These are phyloP conservation scores for Tinamus major DNA, from an alignment of 2,797 vertebrate species.

Conservation along the genomic window DNA sequence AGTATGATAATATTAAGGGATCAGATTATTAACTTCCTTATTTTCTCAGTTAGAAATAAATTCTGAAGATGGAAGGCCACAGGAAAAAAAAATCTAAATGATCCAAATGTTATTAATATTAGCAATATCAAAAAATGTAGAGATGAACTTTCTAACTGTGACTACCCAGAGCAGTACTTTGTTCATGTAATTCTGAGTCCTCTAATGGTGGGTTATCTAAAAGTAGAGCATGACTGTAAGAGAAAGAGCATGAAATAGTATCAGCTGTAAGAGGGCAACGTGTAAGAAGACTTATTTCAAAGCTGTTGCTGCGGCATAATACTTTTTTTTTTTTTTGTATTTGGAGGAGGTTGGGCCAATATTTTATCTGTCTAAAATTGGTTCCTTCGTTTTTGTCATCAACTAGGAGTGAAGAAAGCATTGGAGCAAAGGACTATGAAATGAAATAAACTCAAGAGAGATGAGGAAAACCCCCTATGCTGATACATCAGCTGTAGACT, in stretches of 20 bases:
- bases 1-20: neutral
- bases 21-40: neutral
- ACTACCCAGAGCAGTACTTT: neutral
- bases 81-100: neutral
- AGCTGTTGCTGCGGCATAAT: neutral
- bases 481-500: neutral
- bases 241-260: neutral
- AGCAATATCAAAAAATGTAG: neutral
- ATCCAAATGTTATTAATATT: neutral
- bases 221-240: neutral
- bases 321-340: neutral
- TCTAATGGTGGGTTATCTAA: neutral
- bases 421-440: neutral
- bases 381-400: neutral
- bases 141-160: neutral
- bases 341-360: neutral
- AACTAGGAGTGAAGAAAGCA: neutral
- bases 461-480: neutral
- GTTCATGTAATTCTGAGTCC: neutral
- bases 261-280: neutral
- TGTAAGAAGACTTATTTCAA: neutral
- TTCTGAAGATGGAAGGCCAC: neutral
- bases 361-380: neutral
- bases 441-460: neutral
- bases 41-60: neutral